phyloP scores from a whole-genome alignment of 2,797 vertebrate species.

The Coranthus polyacanthus region DNA sequence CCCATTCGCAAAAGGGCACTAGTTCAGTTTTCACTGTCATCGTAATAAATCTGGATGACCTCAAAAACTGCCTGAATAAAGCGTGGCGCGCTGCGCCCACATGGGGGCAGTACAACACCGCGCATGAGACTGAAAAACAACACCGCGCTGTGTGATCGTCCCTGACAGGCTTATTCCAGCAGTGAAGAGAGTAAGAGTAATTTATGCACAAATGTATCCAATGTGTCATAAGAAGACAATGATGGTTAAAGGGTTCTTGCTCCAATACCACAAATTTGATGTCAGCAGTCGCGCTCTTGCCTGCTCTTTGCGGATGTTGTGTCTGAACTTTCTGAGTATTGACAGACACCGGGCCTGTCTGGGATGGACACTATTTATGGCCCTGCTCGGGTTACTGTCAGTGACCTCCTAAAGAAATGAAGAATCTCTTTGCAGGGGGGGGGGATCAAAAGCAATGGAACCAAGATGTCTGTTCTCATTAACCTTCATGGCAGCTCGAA shows the following conservation, averaged over 20 bases:
- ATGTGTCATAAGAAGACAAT: slow-evolving; percentile 31
- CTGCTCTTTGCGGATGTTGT: slow-evolving; percentile 73
- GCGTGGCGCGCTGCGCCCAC: slow-evolving; percentile 49
- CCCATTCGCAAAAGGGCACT: slow-evolving; percentile 75
- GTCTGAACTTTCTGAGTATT: slow-evolving; percentile 76
- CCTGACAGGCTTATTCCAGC: slow-evolving; percentile 32
- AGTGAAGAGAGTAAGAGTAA: slow-evolving; percentile 16
- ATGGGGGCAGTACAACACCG: slow-evolving; percentile 82
- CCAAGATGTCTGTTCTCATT: slow-evolving; percentile 75
- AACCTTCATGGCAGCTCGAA: slow-evolving; percentile 64
- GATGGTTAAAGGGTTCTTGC: slow-evolving; percentile 39
- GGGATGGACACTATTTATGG: slow-evolving; percentile 81
- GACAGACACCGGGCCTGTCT: slow-evolving; percentile 77
- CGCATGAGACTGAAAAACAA: slow-evolving; percentile 48
- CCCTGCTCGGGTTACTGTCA: slow-evolving; percentile 76
- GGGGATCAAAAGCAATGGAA: slow-evolving; percentile 70
- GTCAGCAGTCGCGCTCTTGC: slow-evolving; percentile 32
- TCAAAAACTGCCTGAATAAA: slow-evolving; percentile 54
- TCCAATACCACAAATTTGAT: slow-evolving; percentile 39
- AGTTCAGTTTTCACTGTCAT: slow-evolving; percentile 79
- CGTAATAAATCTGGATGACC: slow-evolving; percentile 85
- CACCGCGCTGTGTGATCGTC: slow-evolving; percentile 19
- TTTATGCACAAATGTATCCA: slow-evolving; percentile 43
- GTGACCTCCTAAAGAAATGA: slow-evolving; percentile 80
- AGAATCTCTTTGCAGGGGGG: slow-evolving; percentile 60